These are phyloP conservation scores for Natator depressus DNA, from an alignment of 2,113 vertebrate species.

Conservation along the genomic window DNA sequence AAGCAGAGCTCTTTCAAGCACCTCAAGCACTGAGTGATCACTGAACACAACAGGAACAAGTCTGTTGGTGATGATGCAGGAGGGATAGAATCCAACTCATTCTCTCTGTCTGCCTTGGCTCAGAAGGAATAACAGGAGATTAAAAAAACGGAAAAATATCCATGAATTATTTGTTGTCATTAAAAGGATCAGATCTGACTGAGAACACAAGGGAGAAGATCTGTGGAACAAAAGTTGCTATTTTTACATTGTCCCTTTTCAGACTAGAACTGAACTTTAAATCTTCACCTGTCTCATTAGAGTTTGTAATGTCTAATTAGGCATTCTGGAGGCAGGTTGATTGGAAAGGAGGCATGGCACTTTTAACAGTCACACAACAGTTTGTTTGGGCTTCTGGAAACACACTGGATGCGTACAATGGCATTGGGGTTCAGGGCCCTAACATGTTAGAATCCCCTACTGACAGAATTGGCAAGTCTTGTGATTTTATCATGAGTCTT, in stretches of 20 bases:
- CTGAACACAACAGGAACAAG: constrained; percentile 27
- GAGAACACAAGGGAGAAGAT: neutral
- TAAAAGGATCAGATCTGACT: neutral
- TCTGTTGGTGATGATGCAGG: constrained; percentile 27
- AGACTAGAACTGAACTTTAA: neutral
- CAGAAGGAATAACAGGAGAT: neutral
- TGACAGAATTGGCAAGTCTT: neutral
- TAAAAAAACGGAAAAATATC: neutral
- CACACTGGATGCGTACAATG: neutral
- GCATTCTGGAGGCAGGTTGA: neutral
- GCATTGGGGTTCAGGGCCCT: neutral
- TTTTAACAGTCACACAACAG: neutral
- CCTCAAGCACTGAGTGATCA: neutral
- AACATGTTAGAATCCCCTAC: neutral
- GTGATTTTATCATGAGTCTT: neutral
- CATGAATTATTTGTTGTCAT: neutral
- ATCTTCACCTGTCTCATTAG: neutral
- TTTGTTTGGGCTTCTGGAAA: neutral
- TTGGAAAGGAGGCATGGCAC: neutral
- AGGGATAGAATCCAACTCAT: neutral
- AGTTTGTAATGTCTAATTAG: neutral
- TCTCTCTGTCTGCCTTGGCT: constrained; percentile 6
- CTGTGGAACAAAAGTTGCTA: neutral
- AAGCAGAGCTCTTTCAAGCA: neutral
- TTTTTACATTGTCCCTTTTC: neutral